Conservation (phyloP, 2,888 invertebrate species). For the Horisme vitalbata region DNA sequence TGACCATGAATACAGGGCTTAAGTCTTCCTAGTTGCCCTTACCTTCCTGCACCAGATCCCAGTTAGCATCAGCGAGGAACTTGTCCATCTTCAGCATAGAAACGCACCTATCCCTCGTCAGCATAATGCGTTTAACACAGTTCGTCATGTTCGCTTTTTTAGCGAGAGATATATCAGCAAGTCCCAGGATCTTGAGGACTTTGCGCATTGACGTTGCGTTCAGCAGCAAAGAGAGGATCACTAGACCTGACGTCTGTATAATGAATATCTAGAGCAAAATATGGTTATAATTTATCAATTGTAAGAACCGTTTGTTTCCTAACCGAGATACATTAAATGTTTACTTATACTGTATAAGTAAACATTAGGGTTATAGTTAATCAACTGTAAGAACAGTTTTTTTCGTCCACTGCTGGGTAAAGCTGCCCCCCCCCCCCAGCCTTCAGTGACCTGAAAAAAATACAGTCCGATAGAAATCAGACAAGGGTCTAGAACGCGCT, state of each 20-base stretch:
- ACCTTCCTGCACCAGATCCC: constrained; percentile 80
- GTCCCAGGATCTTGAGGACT: constrained; percentile 76
- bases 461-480: too few relatives aligned
- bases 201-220: constrained; percentile 82
- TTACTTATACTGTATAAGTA: too few relatives aligned
- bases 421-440: too few relatives aligned
- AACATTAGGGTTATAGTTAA: too few relatives aligned
- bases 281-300: neutral
- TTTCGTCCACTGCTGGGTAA: too few relatives aligned
- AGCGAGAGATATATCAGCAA: constrained; percentile 75
- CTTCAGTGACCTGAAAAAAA: too few relatives aligned
- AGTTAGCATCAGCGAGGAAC: constrained; percentile 85
- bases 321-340: too few relatives aligned
- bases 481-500: too few relatives aligned
- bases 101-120: constrained; percentile 73
- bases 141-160: constrained; percentile 82
- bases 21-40: too few relatives aligned
- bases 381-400: too few relatives aligned
- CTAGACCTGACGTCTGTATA: constrained; percentile 82
- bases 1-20: too few relatives aligned
- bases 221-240: constrained; percentile 80
- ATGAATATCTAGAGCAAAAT: constrained; percentile 65
- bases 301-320: too few relatives aligned
- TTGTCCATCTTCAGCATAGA: constrained; percentile 84
- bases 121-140: constrained; percentile 75